phyloP scores from a whole-genome alignment of 2,113 vertebrate genomes.

The Murina feae region DNA sequence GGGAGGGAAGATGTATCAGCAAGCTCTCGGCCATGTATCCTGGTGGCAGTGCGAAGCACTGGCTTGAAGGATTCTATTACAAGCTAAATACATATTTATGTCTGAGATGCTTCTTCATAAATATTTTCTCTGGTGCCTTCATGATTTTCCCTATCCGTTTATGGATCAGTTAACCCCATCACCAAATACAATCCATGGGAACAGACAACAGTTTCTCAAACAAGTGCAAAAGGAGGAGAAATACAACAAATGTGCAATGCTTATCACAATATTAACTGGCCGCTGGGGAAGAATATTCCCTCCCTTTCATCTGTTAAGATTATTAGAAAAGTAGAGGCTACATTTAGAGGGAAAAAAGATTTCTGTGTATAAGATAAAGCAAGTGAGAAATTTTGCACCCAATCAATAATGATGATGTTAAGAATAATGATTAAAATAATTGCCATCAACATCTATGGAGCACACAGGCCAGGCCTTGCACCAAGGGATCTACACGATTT shows the following conservation, averaged over 20 bases:
- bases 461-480: background rate
- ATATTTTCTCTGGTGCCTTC: slow-evolving; percentile 51
- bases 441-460: background rate
- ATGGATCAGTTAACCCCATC: slow-evolving; percentile 64
- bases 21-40: background rate
- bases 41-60: background rate
- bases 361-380: background rate
- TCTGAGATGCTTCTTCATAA: background rate
- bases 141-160: slow-evolving; percentile 51
- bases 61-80: background rate
- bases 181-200: slow-evolving; percentile 58
- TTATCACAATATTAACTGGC: slow-evolving; percentile 59
- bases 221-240: slow-evolving; percentile 67
- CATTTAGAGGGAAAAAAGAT: background rate
- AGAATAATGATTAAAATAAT: slow-evolving; percentile 1
- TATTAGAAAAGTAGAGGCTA: slow-evolving; percentile 58
- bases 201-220: slow-evolving; percentile 36
- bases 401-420: background rate
- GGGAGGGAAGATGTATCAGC: background rate
- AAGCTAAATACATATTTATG: slow-evolving; percentile 9
- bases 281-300: slow-evolving; percentile 51
- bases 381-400: slow-evolving; percentile 19
- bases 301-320: slow-evolving; percentile 70
- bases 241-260: slow-evolving; percentile 55
- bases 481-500: background rate